phyloP scores from a whole-genome alignment of 2,888 invertebrate genomes.

The Cerastoderma edule region DNA sequence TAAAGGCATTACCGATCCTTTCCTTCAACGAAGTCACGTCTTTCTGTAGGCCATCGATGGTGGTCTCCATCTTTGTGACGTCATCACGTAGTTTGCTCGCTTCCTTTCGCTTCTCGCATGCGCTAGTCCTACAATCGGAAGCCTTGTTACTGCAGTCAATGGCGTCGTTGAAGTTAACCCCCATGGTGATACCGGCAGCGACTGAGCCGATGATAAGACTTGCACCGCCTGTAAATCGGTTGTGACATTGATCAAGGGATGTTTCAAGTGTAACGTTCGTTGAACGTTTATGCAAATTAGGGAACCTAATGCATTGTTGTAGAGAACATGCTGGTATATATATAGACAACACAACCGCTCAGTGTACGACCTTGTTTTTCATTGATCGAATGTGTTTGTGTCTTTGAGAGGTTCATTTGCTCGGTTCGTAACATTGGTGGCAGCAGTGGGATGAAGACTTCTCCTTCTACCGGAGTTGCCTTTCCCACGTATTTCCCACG shows the following conservation, averaged over 20 bases:
- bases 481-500: too few relatives aligned
- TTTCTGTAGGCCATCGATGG: background rate
- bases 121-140: background rate
- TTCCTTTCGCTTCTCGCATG: background rate
- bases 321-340: background rate
- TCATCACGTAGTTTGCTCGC: constrained; percentile 1
- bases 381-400: background rate
- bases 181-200: background rate
- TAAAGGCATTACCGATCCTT: constrained; percentile 7
- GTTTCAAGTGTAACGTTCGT: background rate
- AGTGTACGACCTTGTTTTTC: background rate
- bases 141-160: background rate
- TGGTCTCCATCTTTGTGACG: background rate
- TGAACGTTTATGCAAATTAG: too few relatives aligned
- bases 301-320: background rate
- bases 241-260: background rate
- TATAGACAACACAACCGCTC: background rate
- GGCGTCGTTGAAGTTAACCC: background rate
- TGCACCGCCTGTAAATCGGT: constrained; percentile 6
- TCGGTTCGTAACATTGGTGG: too few relatives aligned
- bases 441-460: too few relatives aligned
- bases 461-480: too few relatives aligned
- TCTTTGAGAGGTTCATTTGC: too few relatives aligned
- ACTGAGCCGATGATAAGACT: background rate
- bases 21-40: background rate